Conservation (phyloP, 2,888 invertebrate species). For the Petrolisthes manimaculis region DNA sequence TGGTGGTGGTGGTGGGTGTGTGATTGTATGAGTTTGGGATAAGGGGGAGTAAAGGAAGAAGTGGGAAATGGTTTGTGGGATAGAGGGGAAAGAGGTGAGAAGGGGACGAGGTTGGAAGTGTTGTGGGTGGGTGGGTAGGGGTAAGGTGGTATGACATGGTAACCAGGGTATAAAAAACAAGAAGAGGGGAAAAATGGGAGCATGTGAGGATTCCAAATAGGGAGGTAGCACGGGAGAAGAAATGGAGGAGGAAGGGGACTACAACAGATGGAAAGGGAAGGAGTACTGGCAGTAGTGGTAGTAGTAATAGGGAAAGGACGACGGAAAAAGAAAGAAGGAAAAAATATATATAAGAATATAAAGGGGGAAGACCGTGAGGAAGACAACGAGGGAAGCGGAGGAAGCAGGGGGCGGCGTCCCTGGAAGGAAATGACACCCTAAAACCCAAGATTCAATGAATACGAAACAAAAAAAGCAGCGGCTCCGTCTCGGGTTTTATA, state of each 20-base stretch:
- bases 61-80: background rate
- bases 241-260: background rate
- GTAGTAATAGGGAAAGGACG: background rate
- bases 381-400: background rate
- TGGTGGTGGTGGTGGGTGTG: background rate
- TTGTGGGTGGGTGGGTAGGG: background rate
- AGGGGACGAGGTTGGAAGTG: background rate
- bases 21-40: background rate
- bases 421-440: background rate
- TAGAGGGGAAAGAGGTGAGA: background rate
- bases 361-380: background rate
- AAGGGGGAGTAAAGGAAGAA: background rate
- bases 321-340: background rate
- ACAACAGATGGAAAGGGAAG: background rate
- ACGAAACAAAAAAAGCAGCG: constrained; percentile 10
- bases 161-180: background rate
- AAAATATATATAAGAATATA: background rate
- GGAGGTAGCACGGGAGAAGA: background rate
- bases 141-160: background rate
- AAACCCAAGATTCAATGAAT: constrained; percentile 16
- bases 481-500: background rate
- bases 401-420: background rate
- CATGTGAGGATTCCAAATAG: background rate
- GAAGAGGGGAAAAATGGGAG: background rate
- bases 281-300: background rate